These are phyloP conservation scores for Geotrypetes seraphini DNA, from an alignment of 2,797 vertebrate genomes.

Conservation along the genomic window DNA sequence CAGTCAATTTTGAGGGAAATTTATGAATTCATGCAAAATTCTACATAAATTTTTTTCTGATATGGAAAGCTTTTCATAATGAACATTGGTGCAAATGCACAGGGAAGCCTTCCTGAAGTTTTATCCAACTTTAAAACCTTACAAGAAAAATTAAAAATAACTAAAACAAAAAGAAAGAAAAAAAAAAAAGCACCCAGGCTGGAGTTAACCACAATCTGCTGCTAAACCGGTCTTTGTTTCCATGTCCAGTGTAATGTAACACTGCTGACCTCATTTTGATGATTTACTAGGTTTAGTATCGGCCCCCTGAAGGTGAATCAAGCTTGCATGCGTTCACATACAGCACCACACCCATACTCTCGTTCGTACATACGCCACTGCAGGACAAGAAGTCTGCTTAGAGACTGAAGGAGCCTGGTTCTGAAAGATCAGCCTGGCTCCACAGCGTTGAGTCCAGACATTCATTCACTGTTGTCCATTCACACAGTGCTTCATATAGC, in stretches of 20 bases:
- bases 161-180: slow-evolving; percentile 34
- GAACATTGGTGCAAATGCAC: slow-evolving; percentile 80
- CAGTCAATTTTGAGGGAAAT: slow-evolving; percentile 66
- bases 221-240: slow-evolving; percentile 71
- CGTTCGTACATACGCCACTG: slow-evolving; percentile 69
- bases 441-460: slow-evolving; percentile 80
- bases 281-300: slow-evolving; percentile 67
- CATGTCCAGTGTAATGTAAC: slow-evolving; percentile 91
- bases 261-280: slow-evolving; percentile 67
- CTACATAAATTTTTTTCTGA: slow-evolving; percentile 70
- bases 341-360: slow-evolving; percentile 76
- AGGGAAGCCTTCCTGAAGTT: slow-evolving; percentile 72
- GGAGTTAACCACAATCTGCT: slow-evolving; percentile 80
- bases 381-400: slow-evolving; percentile 72
- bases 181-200: slow-evolving; percentile 61
- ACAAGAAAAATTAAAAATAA: slow-evolving; percentile 59
- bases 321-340: slow-evolving; percentile 86
- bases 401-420: slow-evolving; percentile 61
- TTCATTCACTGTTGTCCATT: slow-evolving; percentile 83
- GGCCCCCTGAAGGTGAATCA: slow-evolving; percentile 76
- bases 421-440: slow-evolving; percentile 79
- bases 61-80: slow-evolving; percentile 82
- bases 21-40: slow-evolving; percentile 67
- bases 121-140: slow-evolving; percentile 81
- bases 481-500: slow-evolving; percentile 83